A percentile compares a stretch with the other conserved stretches of the same genome.
These are phyloP conservation scores for Centruroides vittatus DNA, from an alignment of 1,140 invertebrate genomes.

Conservation along the genomic window DNA sequence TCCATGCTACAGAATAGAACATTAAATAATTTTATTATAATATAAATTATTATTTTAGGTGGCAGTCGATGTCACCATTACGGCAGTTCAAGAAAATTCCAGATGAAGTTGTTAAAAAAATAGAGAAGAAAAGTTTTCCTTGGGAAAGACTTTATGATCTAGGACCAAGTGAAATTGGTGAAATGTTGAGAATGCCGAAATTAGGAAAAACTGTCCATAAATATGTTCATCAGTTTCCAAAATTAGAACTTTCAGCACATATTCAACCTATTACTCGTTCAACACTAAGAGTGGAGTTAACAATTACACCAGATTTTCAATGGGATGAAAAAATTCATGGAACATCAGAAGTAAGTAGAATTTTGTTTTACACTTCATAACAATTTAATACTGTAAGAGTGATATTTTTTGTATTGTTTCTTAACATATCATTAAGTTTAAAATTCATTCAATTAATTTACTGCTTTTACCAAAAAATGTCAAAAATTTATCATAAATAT, in stretches of 20 bases:
- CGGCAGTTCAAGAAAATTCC: conserved; percentile 97
- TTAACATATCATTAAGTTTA: too few species aligned
- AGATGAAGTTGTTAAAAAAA: conserved; percentile 92
- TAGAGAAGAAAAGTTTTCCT: conserved; percentile 95
- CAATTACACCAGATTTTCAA: conserved; percentile 97
- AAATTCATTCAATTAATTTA: too few species aligned
- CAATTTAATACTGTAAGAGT: too few species aligned
- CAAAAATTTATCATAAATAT: too few species aligned
- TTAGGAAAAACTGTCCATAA: conserved; percentile 95
- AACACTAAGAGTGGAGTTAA: conserved; percentile 85
- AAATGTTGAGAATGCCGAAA: conserved; percentile 88
- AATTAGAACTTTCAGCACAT: conserved; percentile 83
- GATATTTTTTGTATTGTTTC: too few species aligned
- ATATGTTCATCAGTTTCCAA: conserved; percentile 95
- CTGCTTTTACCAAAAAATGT: too few species aligned
- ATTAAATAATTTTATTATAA: conserved; percentile 5
- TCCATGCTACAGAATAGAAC: too few species aligned
- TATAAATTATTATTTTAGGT: conserved; percentile 30
- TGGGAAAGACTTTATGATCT: conserved; percentile 91
- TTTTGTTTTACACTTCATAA: not conserved
- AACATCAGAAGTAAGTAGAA: conserved; percentile 52
- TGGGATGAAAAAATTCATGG: conserved; percentile 98
- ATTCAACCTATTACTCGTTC: conserved; percentile 96
- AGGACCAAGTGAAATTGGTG: conserved; percentile 93
- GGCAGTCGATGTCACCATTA: conserved; percentile 98